Conservation (phyloP, 2,888 invertebrate genomes). For the Molorchus minor region DNA sequence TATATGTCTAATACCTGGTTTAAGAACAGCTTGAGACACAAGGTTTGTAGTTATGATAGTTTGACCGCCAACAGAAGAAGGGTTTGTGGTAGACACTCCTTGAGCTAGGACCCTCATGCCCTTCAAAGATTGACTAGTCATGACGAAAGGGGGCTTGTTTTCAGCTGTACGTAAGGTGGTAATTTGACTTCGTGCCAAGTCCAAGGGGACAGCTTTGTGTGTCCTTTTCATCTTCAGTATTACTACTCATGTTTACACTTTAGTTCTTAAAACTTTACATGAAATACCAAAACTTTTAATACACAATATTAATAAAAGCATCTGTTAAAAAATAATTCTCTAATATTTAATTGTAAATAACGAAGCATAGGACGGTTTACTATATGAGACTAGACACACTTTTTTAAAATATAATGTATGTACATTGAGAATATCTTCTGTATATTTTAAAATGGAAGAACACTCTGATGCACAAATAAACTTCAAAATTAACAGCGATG, state of each 20-base stretch:
- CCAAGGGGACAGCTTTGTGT: conserved; percentile 66
- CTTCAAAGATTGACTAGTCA: conserved; percentile 59
- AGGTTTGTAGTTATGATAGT: conserved; percentile 62
- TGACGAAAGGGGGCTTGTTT: conserved; percentile 56
- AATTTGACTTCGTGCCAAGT: conserved; percentile 65
- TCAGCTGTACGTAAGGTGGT: conserved; percentile 64
- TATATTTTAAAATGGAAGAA: conserved; percentile 16
- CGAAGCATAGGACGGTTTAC: background rate
- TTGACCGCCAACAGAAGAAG: conserved; percentile 53
- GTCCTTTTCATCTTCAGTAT: conserved; percentile 67
- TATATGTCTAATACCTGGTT: conserved; percentile 66
- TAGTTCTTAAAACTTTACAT: conserved; percentile 15
- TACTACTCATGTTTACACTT: conserved; percentile 57
- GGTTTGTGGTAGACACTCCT: conserved; percentile 53
- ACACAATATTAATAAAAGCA: conserved; percentile 31
- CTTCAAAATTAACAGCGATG: conserved; percentile 44
- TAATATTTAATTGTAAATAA: background rate
- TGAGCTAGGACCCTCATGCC: conserved; percentile 60
- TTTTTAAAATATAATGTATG: conserved; percentile 1
- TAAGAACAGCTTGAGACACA: conserved; percentile 65
- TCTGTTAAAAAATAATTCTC: conserved; percentile 29
- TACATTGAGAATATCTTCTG: conserved; percentile 3
- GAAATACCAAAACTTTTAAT: conserved; percentile 25
- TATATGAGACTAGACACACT: background rate
- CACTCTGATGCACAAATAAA: conserved; percentile 33